Conservation (phyloP, 2,797 vertebrate genomes). For the Carcharodon carcharias region DNA sequence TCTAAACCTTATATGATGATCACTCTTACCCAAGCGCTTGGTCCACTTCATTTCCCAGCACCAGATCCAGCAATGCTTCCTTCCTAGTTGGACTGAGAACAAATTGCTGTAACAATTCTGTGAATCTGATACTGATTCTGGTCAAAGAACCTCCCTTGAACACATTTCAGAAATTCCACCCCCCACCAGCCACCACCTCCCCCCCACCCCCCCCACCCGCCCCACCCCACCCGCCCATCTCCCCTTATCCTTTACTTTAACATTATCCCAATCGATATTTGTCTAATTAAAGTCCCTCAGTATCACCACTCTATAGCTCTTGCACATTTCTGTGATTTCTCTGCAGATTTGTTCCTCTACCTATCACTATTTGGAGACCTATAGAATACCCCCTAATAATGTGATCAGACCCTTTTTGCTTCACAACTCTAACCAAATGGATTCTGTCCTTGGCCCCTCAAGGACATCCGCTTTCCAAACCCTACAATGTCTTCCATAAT, state of each 20-base stretch:
- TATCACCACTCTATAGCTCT: not conserved
- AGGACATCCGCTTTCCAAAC: no score
- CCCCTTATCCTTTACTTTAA: not conserved
- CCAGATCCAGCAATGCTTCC: not conserved
- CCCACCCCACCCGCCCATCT: no score
- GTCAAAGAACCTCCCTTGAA: no score
- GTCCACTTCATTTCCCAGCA: not conserved
- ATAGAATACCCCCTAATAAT: not conserved
- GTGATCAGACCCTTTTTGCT: not conserved
- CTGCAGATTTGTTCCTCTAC: not conserved
- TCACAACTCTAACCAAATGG: no score
- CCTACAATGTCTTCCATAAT: not conserved
- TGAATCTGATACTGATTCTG: no score
- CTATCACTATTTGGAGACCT: not conserved
- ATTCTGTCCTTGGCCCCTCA: no score
- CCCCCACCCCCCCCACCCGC: rapidly evolving
- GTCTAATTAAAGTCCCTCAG: not conserved
- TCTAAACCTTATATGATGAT: not conserved
- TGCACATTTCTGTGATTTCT: not conserved
- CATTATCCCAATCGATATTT: not conserved
- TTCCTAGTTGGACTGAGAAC: not conserved
- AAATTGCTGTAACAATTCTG: not conserved
- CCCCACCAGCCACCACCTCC: no score
- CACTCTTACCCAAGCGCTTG: not conserved
- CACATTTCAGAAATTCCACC: not conserved